phyloP scores from a whole-genome alignment of 2,113 vertebrate species.

The Symphodus melops region DNA sequence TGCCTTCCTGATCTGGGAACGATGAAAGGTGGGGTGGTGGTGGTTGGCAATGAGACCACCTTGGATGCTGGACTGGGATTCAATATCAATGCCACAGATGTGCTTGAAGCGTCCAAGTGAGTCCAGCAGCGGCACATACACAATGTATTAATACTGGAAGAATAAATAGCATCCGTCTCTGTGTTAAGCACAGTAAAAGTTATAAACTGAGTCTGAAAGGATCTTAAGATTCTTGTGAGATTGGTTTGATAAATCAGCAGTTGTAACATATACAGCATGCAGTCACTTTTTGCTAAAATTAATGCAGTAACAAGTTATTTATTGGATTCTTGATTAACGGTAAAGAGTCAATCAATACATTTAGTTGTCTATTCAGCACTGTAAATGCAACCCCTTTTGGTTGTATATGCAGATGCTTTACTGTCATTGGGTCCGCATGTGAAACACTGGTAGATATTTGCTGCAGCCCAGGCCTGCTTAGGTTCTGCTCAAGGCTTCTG shows the following conservation, averaged over 20 bases:
- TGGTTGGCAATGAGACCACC: constrained; percentile 88
- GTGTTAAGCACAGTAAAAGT: neutral
- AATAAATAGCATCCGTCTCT: neutral
- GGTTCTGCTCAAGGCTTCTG: neutral
- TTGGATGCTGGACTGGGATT: constrained; percentile 75
- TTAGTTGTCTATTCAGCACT: too few species aligned
- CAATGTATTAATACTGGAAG: neutral
- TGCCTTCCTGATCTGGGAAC: constrained; percentile 89
- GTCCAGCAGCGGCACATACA: constrained; percentile 49
- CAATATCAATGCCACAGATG: constrained; percentile 84
- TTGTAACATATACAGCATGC: neutral
- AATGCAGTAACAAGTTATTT: too few species aligned
- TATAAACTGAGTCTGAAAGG: neutral
- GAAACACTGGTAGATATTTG: too few species aligned
- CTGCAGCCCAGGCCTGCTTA: neutral
- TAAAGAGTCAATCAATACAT: too few species aligned
- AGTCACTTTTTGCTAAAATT: neutral
- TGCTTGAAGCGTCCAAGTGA: constrained; percentile 93
- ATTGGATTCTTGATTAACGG: too few species aligned
- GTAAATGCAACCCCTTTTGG: neutral
- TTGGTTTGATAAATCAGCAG: neutral
- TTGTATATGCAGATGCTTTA: neutral
- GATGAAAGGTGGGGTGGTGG: constrained; percentile 83
- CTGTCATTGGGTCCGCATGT: too few species aligned
- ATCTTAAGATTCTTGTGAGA: neutral